phyloP scores from a whole-genome alignment of 1,140 invertebrate genomes.

The Papilio xuthus region DNA sequence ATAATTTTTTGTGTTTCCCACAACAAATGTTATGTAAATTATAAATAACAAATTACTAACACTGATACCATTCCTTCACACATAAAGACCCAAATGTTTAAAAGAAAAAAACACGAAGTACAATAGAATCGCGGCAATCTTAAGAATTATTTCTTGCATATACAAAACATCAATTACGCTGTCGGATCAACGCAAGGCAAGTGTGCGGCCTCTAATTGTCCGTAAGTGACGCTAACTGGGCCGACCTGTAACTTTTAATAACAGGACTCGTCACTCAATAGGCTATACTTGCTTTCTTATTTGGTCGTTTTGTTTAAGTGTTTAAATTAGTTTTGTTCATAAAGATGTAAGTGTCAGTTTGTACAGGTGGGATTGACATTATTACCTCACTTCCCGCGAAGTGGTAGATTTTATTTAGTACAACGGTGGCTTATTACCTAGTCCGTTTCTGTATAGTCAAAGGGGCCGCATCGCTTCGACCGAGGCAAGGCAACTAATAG shows the following conservation, averaged over 20 bases:
- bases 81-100: constrained; percentile 7
- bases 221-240: constrained; percentile 71
- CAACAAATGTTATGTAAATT: not conserved
- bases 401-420: no score
- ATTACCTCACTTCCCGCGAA: no score
- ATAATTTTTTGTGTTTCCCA: not conserved
- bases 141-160: constrained; percentile 41
- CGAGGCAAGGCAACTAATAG: constrained; percentile 45
- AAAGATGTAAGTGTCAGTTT: no score
- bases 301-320: not conserved
- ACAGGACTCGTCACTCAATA: not conserved
- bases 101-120: constrained; percentile 12
- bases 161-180: constrained; percentile 52
- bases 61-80: not conserved
- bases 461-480: constrained; percentile 42
- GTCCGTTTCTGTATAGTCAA: not conserved
- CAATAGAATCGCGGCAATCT: constrained; percentile 27
- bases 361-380: no score
- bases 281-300: not conserved
- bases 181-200: constrained; percentile 43
- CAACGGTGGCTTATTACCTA: not conserved
- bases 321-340: not conserved
- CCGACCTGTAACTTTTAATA: constrained; percentile 35
- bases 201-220: constrained; percentile 60
- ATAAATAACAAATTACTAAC: not conserved